Evolutionary conservation across 2,797 vertebrate species (phyloP), one percentile per base, ranked within the genome.

Genomic region (Malurus leucopterus): DNA sequence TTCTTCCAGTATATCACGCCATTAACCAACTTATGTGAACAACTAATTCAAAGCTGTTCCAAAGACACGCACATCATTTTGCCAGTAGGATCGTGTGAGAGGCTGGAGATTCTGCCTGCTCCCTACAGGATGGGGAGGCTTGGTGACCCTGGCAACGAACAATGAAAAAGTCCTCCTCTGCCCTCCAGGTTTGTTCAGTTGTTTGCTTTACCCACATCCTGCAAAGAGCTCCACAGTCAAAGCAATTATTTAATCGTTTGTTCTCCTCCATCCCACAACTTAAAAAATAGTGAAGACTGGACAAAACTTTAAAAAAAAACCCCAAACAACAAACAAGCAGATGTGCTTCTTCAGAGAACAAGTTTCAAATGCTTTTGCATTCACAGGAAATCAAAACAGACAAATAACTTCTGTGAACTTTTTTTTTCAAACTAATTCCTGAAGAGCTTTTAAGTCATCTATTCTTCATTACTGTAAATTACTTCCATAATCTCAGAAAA

Each of bases 401-500:
- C 30, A 41, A 53, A 44, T 7, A 40, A 74, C 50, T 87, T 74
- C 15, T 11, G 36, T 50, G 3, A 78, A 38, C 1, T 2, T 18
- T 44, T 68, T 44, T 61, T 38, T 38, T 17, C 32, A 24, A 81
- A 63, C 21, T 73, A 73, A n/a, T 67, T 94, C 80, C 64, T 78
- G 34, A 47, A 88, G 49, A 51, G 90, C 50, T 91, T 95, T 92
- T 92, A 64, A 92, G 63, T 72, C 15, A 5, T 47, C 74, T 41
- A 65, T 63, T 83, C 47, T 67, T 83, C 41, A 43, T 61, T 80
- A 89, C 70, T 92, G 68, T 65, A 92, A 91, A 84, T 84, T 68
- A 88, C 57, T 90, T 84, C 59, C 88, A 95, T 75, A 91, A 92
- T 92, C 89, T 79, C 81, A 43, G 91, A 94, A 89, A 93, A 95